Evolutionary conservation across 2,888 invertebrate genomes (phyloP), one percentile per base, ranked within the genome.

Genomic region (Octodonta nipae): DNA sequence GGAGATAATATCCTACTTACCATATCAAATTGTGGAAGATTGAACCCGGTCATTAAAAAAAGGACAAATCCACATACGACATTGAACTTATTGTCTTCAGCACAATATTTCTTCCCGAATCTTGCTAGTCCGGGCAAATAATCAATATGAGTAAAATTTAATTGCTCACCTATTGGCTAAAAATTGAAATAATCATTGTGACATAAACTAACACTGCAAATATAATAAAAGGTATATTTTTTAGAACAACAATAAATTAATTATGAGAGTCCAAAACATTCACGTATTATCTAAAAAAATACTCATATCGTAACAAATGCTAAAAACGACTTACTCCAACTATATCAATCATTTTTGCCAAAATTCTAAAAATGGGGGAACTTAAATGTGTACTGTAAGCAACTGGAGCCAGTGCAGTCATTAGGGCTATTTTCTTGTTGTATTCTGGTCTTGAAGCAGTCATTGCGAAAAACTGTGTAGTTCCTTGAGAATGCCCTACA

Each of bases 401-500:
- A n/a, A 37, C 33, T 2, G 42, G 42, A 5, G 42, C 39, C 10
- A 42, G 26, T 3, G 42, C 42, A 24, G 31, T 15, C 36, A 39
- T 37, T 5, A 36, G 28, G 4, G 30, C 63, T 3, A 82, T 67
- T 54, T 77, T 79, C 0, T 61, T 49, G 49, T 76, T 76, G 44
- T 77, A 78, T 26, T 71, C 69, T 0, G 78, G 75, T 10, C 62
- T 58, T 33, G 72, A 63, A 1, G 74, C 68, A 10, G 65, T 64
- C 73, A 78, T 68, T 0, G 77, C 74, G 49, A 70, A 79, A 52
- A 77, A 77, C 2, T 65, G 49, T 0, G 77, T 75, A 1, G 76
- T 73, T 2, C 85, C 86, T 56, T 75, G 75, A 0, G 84, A 87
- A 53, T 86, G 83, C 0, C 87, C 88, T 1, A 84, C 61, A 51